phyloP scores from a whole-genome alignment of 2,888 invertebrate genomes.

The Lissocephala sabroskyi region DNA sequence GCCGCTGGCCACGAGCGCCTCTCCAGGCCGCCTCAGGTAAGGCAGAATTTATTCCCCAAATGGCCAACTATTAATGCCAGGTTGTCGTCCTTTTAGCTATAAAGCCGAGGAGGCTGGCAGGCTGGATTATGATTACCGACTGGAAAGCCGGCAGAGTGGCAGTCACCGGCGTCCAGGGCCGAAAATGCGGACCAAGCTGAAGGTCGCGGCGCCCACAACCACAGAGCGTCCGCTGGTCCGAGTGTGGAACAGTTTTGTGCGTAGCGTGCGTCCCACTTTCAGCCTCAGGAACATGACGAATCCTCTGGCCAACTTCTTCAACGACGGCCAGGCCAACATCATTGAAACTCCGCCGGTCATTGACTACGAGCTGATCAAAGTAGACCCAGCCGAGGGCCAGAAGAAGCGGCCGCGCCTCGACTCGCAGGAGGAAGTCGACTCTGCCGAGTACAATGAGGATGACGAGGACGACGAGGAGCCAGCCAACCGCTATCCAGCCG shows the following conservation, averaged over 20 bases:
- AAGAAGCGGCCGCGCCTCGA: conserved; percentile 35
- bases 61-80: too few species aligned
- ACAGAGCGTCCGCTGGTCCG: conserved; percentile 47
- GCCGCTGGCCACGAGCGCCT: background rate
- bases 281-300: conserved; percentile 54
- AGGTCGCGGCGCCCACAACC: conserved; percentile 14
- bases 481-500: background rate
- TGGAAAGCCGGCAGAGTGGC: too few species aligned
- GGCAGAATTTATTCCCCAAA: too few species aligned
- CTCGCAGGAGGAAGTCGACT: conserved; percentile 12
- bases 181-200: too few species aligned
- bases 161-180: too few species aligned
- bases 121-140: too few species aligned
- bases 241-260: conserved; percentile 59
- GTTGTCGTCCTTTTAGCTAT: background rate
- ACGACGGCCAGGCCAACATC: conserved; percentile 41
- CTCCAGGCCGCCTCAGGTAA: too few species aligned
- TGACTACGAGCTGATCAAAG: conserved; percentile 4
- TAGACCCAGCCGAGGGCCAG: background rate
- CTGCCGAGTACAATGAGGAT: conserved; percentile 5
- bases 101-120: too few species aligned
- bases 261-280: conserved; percentile 51
- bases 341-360: conserved; percentile 43
- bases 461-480: conserved; percentile 31
- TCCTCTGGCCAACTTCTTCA: conserved; percentile 55